Base-by-base conservation (phyloP, 2,113 vertebrate genomes). In the Fulica atra region DNA sequence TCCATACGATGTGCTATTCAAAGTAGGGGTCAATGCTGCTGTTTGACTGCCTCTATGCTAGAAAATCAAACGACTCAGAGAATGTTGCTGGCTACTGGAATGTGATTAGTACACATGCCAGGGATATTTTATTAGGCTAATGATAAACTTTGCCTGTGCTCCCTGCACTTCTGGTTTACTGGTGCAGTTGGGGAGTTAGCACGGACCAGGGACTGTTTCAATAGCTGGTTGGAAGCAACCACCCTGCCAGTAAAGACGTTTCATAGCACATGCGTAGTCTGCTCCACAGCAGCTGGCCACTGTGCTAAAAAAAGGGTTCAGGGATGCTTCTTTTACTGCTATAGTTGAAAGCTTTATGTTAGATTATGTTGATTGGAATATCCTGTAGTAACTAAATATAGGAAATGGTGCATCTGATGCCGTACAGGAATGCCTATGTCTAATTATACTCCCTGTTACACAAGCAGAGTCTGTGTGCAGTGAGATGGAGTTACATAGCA, bases 61-160 rank as follows among this genome's bases (percentile, higher is more conserved):
- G 79, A 79, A 91, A 79, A 78, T 56, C 42, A 68, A 93, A 91
- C 0, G 1, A 11, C 51, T 81, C 83, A 89, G 89, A 78, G 86
- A 96, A 87, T 0, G 25, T 84, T 91, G 91, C 72, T 95, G 89
- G 91, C 57, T 93, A 91, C 81, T 82, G 65, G 91, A 95, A 89
- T 69, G 59, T 4, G 6, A 69, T 71, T 92, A 59, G 60, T 91
- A 84, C 25, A 38, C 57, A 40, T 61, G 24, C 57, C 21, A 56
- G 89, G 84, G 86, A 84, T 89, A 70, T 81, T 91, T 87, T 92
- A 79, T 48, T 79, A 74, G 35, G 71, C 53, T 78, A 68, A 57
- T 71, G 28, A 60, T 76, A 81, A 81, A 74, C 28, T 91, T 60
- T 69, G 29, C 61, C 57, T 89, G 61, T 95, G 69, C 84, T 87